Evolutionary conservation across 2,113 vertebrate genomes (phyloP).

Genomic region (Oncorhynchus masou): DNA sequence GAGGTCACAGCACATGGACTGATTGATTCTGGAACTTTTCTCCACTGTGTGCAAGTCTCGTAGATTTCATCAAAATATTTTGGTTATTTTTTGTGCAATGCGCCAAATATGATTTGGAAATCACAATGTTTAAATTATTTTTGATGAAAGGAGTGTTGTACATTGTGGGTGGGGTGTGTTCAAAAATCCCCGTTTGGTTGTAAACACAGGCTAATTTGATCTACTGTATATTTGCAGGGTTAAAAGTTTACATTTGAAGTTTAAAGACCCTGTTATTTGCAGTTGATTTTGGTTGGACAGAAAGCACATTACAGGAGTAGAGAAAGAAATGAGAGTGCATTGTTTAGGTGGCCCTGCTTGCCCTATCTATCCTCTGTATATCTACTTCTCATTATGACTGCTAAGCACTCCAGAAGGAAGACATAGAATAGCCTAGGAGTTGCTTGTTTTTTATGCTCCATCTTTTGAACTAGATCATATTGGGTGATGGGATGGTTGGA

Average conservation of each 20-base stretch:
- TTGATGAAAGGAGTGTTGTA: slow-evolving; percentile 46
- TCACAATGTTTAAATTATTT: slow-evolving; percentile 48
- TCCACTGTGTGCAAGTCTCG: not conserved
- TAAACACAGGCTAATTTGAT: not conserved
- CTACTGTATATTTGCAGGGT: too few species aligned
- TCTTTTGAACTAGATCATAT: not conserved
- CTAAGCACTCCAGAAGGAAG: too few species aligned
- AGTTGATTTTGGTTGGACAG: too few species aligned
- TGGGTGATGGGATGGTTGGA: slow-evolving; percentile 6
- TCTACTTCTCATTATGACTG: too few species aligned
- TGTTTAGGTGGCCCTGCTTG: too few species aligned
- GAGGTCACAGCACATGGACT: slow-evolving; percentile 22
- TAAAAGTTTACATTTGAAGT: too few species aligned
- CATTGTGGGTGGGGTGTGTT: slow-evolving; percentile 24
- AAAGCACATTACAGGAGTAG: too few species aligned
- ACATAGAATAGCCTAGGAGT: not conserved
- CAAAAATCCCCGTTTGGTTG: slow-evolving; percentile 2
- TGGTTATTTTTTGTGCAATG: slow-evolving; percentile 65
- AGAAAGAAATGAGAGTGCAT: too few species aligned
- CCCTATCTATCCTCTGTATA: too few species aligned
- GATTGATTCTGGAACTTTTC: not conserved
- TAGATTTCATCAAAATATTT: slow-evolving; percentile 23
- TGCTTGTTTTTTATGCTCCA: not conserved
- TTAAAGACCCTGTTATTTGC: too few species aligned
- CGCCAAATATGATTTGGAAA: slow-evolving; percentile 49